A percentile compares a stretch with the other conserved stretches of the same genome.
Conservation (phyloP, 2,888 invertebrate species). For the Itoplectis maculator region DNA sequence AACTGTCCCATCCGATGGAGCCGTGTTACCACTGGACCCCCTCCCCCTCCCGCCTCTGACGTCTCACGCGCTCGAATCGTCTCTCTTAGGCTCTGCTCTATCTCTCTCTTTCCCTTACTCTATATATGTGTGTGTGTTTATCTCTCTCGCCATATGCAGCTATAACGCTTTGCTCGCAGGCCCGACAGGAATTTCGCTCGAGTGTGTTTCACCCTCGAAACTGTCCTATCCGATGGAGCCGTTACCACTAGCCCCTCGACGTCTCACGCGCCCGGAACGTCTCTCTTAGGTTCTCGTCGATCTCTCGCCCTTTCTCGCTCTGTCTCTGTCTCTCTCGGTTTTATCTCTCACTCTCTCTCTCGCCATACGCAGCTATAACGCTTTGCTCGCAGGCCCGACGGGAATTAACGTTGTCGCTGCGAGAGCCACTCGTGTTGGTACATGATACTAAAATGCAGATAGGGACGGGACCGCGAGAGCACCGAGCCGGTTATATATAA, state of each 20-base stretch:
- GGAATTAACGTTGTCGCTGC: slow-evolving; percentile 10
- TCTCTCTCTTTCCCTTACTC: no score
- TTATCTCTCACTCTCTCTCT: no score
- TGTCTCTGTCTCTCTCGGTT: no score
- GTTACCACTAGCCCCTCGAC: slow-evolving; percentile 19
- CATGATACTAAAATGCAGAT: slow-evolving; percentile 18
- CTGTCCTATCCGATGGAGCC: neutral
- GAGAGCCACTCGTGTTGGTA: neutral
- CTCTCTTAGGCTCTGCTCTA: no score
- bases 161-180: no score
- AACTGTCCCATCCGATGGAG: no score
- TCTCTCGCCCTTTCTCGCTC: neutral
- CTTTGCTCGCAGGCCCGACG: slow-evolving; percentile 10
- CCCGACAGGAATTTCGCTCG: neutral
- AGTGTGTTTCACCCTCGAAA: neutral
- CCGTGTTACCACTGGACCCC: no score
- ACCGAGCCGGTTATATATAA: neutral
- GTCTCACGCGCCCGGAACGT: slow-evolving; percentile 13
- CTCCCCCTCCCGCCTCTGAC: no score
- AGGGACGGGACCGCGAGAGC: neutral
- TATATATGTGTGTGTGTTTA: no score
- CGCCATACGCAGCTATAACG: neutral
- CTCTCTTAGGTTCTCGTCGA: neutral
- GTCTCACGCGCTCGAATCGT: no score
- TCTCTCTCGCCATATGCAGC: no score